Evolutionary conservation across 2,888 invertebrate species (phyloP).

Genomic region (Phragmatobia fuliginosa): DNA sequence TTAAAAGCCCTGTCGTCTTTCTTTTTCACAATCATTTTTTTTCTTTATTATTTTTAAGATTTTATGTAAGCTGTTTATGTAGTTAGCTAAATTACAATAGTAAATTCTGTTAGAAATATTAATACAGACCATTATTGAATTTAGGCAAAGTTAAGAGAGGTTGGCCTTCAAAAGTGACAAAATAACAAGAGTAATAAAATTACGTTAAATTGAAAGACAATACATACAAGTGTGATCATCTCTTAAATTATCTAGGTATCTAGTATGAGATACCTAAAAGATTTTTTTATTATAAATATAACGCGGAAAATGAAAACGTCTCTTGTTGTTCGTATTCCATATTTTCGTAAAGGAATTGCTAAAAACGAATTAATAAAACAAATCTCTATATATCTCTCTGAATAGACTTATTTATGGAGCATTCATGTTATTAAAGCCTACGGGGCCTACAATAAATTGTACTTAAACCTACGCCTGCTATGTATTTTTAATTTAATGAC

Average conservation of each 20-base stretch:
- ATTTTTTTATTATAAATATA: neutral
- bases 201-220: too few relatives aligned
- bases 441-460: conserved; percentile 61
- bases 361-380: conserved; percentile 36
- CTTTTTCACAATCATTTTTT: neutral
- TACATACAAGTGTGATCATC: neutral
- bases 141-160: neutral
- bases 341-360: neutral
- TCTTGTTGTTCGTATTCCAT: neutral
- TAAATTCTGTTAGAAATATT: too few relatives aligned
- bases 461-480: conserved; percentile 55
- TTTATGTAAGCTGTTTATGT: too few relatives aligned
- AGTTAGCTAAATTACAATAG: too few relatives aligned
- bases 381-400: conserved; percentile 45
- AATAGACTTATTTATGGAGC: conserved; percentile 58
- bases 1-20: neutral
- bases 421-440: conserved; percentile 59
- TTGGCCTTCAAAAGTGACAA: neutral
- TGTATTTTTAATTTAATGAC: conserved; percentile 63
- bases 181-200: too few relatives aligned
- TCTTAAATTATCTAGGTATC: neutral
- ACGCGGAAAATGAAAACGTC: neutral
- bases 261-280: neutral
- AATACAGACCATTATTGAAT: too few relatives aligned
- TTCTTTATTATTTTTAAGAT: neutral